Evolutionary conservation across 2,888 invertebrate species (phyloP), one percentile per base, ranked within the genome.

Genomic region (Labia minor): DNA sequence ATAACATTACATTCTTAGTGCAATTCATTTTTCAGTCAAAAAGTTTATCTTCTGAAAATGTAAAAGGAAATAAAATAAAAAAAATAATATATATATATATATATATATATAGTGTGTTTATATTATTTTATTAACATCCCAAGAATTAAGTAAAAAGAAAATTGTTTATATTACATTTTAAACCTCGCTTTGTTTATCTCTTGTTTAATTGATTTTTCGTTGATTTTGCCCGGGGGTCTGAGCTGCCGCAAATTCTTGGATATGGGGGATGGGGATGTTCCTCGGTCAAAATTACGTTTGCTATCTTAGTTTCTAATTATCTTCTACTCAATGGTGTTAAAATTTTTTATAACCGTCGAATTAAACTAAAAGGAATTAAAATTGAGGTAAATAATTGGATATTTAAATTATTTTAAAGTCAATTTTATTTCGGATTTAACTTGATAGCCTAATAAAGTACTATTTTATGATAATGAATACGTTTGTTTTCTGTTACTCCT

Each of bases 371-470:
- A 4, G 4, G 49, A 49, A 49, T 49, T 49, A 49, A 49, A 49
- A 49, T 10, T 49, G 49, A 49, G 49, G 49, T 49, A 49, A 49
- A 49, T 49, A 49, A 49, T 49, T 49, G 16, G 49, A 49, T 49
- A 49, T 49, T 49, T 49, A 49, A 49, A 49, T 49, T 49, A 49
- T 49, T 49, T 49, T 49, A 49, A 49, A 49, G 49, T 49, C 49
- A 49, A 49, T 49, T 49, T 49, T 49, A 49, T 49, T 49, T 49
- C n/a, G 14, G 49, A 49, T 49, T 49, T 49, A 49, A 49, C 8
- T 49, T 49, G 49, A 49, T 49, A 8, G 16, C 49, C 49, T 49
- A 49, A 10, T 49, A 49, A 49, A 49, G 49, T 49, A 14, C 49
- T n/a, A 49, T 49, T 49, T 49, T 49, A 49, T 49, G 4, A 14